These are phyloP conservation scores for Cebuella pygmaea DNA, from an alignment of 2,797 vertebrate species.

Conservation along the genomic window DNA sequence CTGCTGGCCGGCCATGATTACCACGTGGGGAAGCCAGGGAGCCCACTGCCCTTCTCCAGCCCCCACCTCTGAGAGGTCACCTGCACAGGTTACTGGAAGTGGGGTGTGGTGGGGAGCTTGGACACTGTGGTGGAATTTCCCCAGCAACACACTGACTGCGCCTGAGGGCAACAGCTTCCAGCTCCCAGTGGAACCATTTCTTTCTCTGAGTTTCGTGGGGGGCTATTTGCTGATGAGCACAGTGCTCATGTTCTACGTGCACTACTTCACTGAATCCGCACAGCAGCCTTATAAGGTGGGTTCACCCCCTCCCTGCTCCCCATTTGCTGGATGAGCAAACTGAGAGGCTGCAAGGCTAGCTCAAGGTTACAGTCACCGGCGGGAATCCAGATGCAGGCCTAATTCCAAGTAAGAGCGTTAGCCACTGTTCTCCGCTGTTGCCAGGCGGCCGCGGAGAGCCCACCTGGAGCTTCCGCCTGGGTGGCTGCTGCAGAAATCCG, in stretches of 20 bases:
- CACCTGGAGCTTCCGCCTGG: not conserved
- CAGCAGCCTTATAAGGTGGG: not conserved
- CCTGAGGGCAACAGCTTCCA: not conserved
- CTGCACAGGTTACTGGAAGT: not conserved
- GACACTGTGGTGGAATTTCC: not conserved
- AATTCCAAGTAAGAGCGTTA: not conserved
- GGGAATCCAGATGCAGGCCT: not conserved
- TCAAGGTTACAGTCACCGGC: not conserved
- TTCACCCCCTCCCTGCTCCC: not conserved
- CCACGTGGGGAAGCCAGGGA: not conserved
- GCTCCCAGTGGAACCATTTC: not conserved
- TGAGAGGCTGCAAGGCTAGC: slow-evolving; percentile 16
- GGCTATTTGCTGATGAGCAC: not conserved
- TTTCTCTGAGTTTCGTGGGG: not conserved
- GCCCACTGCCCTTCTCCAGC: not conserved
- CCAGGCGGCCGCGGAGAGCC: not conserved
- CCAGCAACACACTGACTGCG: not conserved
- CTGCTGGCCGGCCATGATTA: not conserved
- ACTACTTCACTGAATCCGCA: not conserved
- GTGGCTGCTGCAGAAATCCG: not conserved
- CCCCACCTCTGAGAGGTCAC: not conserved
- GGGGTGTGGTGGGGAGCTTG: not conserved
- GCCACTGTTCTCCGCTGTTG: not conserved
- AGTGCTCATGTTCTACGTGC: not conserved
- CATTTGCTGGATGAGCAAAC: slow-evolving; percentile 39